Base-by-base conservation (phyloP, 2,797 vertebrate genomes). In the Spinibarbus caldwelli region DNA sequence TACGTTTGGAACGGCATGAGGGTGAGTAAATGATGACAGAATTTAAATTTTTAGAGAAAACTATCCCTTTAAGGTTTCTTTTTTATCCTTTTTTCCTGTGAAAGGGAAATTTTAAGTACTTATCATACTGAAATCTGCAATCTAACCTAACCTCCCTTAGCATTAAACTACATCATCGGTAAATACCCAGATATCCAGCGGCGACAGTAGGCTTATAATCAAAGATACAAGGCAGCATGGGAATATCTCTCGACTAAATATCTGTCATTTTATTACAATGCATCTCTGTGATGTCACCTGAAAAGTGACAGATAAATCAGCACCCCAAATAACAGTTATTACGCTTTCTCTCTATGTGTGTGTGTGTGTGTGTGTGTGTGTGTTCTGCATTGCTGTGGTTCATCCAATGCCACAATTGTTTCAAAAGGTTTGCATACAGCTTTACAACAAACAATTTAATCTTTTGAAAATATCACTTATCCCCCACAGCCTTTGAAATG, bases 221-320 rank as follows among this genome's bases (percentile, higher is more conserved):
- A 91, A 91, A 88, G 86, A 87, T 84, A 91, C 88, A n/a, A 90
- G 86, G 90, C 86, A 87, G 82, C 84, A 57, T 38, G n/a, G 92
- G 89, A 90, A 92, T 91, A 92, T 92, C 89, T 91, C 90, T 21
- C 3, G 0, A 67, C 31, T 67, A 67, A 67, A 94, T 93, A 91
- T 94, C 92, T 90, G 90, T 86, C 90, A 93, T 91, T 94, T 93
- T 94, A 94, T 94, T 93, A 92, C 90, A 80, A 91, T 90, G 86
- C 88, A 89, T 90, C 90, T 90, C 75, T 89, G 89, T 87, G 86
- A 92, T 93, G 91, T 93, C 92, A 93, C 91, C 92, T 91, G 91
- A 85, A 88, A 92, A 91, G 89, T 93, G 92, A 93, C 87, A 59
- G 88, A 90, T 91, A 90, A 87, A 92, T 89, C 89, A 31, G 70